Evolutionary conservation across 2,113 vertebrate species (phyloP).

Genomic region (Tonatia bakeri): DNA sequence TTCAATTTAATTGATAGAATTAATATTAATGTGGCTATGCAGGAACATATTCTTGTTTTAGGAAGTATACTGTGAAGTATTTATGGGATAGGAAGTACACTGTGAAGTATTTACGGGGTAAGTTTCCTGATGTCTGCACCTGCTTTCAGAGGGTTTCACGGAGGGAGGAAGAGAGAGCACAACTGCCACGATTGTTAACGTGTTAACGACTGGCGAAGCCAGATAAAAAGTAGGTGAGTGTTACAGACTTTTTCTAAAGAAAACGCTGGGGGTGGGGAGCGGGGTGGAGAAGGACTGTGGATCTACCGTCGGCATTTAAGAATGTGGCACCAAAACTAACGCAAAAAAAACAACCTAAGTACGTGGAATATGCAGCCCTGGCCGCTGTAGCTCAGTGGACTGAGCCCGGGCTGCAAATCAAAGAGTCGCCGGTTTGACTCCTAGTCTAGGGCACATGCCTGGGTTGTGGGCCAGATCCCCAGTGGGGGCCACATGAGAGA

Average conservation of each 20-base stretch:
- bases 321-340: neutral
- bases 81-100: neutral
- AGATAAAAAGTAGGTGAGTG: neutral
- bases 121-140: neutral
- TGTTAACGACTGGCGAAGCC: no score
- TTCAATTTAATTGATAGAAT: neutral
- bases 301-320: neutral
- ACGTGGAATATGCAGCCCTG: neutral
- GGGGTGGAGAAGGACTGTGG: neutral
- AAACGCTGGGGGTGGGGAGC: neutral
- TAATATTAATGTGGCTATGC: neutral
- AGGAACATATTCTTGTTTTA: neutral
- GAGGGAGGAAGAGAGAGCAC: neutral
- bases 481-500: no score
- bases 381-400: no score
- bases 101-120: neutral
- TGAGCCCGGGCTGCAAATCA: no score
- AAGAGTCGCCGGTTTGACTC: no score
- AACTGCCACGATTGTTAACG: neutral
- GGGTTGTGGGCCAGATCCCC: no score
- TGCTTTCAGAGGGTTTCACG: neutral
- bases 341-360: neutral
- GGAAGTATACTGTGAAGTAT: neutral
- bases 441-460: no score
- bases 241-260: neutral